Evolutionary conservation across 2,888 invertebrate genomes (phyloP), one percentile per base, ranked within the genome.

Genomic region (Arge pagana): DNA sequence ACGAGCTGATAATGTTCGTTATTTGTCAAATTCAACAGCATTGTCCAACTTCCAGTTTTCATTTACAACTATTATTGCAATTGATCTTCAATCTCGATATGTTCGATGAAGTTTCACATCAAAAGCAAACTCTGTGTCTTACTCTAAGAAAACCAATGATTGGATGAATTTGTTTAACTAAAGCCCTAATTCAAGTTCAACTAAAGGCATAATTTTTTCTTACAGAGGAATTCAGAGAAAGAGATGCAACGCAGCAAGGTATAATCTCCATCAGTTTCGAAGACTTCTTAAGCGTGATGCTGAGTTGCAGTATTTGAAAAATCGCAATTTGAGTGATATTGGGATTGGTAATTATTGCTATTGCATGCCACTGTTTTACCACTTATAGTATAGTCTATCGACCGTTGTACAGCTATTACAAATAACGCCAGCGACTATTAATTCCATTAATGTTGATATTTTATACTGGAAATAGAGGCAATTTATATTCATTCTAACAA

Each of bases 201-300:
- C 13, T 11, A 33, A n/a, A 33, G n/a, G 11, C 3, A 1, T 3
- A 6, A 15, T 35, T 7, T 28, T 24, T 19, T 28, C 10, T 70
- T 65, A 30, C 88, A 24, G 95, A 96, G 71, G 90, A 92, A 16
- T 96, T 96, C 73, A 81, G 88, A 66, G 80, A 81, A 50, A 85
- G 89, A 48, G 96, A 96, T 72, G 81, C 83, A 0, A 86, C 90
- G 61, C 85, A 88, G 77, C 87, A 86, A 65, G 96, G 96, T 26
- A 81, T 84, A 5, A 93, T 96, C 48, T 87, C 87, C 2, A 87
- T 96, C 68, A 86, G 81, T 19, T 96, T 96, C 71, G 96, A 96
- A 80, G 96, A 96, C 70, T 96, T 96, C 68, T 80, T 97, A 39
- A 84, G 83, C 55, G 83, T 95, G 62, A 91, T 93, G 24, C 82